These are phyloP conservation scores for Pempheris klunzingeri DNA, from an alignment of 2,797 vertebrate species.

Conservation along the genomic window DNA sequence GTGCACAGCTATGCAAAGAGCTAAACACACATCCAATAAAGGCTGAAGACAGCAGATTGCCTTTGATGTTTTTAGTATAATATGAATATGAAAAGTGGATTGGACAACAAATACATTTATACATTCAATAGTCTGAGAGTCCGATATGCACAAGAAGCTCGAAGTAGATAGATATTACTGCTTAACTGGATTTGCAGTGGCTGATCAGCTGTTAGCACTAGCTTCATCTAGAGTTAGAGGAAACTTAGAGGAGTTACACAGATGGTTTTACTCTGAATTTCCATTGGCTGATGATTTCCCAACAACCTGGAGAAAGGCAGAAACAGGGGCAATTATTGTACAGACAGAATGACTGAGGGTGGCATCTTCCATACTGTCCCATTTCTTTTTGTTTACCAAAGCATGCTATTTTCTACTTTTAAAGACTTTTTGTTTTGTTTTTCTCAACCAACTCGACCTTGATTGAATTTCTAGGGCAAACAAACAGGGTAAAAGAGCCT, in stretches of 20 bases:
- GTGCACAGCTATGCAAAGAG: background rate
- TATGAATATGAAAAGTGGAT: slow-evolving; percentile 12
- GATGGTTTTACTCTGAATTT: slow-evolving; percentile 12
- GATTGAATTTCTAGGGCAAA: slow-evolving; percentile 58
- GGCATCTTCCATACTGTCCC: slow-evolving; percentile 33
- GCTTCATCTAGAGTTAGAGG: background rate
- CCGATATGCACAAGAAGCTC: too few species aligned
- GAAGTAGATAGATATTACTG: too few species aligned
- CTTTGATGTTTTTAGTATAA: slow-evolving; percentile 1
- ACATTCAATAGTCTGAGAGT: too few species aligned
- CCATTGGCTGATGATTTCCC: slow-evolving; percentile 28
- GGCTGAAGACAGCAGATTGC: too few species aligned
- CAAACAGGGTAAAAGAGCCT: slow-evolving; percentile 51
- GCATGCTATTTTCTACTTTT: slow-evolving; percentile 42
- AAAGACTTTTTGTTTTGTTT: slow-evolving; percentile 38
- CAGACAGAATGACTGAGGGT: slow-evolving; percentile 41
- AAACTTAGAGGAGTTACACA: background rate
- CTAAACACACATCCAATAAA: background rate
- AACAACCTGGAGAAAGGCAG: slow-evolving; percentile 25
- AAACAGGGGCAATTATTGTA: slow-evolving; percentile 18
- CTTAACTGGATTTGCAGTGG: background rate
- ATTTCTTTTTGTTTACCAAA: slow-evolving; percentile 34
- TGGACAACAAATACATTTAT: background rate
- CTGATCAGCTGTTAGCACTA: background rate
- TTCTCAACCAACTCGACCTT: slow-evolving; percentile 44